Evolutionary conservation across 2,113 vertebrate species (phyloP), one percentile per base, ranked within the genome.

Genomic region (Zootoca vivipara): DNA sequence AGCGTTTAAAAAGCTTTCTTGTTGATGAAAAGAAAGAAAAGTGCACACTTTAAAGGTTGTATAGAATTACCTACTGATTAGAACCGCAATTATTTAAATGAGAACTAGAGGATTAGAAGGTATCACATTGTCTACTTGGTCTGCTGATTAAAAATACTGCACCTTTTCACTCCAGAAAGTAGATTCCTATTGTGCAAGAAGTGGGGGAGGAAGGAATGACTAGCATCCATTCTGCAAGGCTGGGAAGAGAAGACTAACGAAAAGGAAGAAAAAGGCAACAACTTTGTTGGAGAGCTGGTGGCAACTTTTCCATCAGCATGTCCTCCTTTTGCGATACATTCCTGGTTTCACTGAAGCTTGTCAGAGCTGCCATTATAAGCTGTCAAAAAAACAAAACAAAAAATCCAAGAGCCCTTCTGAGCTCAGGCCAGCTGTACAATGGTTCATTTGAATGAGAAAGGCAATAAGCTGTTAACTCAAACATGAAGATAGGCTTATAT

Each of bases 41-140:
- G 79, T 82, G 70, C 70, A 75, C 15, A 74, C 72, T 83, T 88
- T 64, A n/a, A 75, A 88, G 42, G 35, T 35, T 67, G 42, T 83
- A 83, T 83, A 83, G 73, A 88, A 83, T 88, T 88, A 78, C 81
- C 87, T 69, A 28, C 38, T 88, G 87, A 88, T 83, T 77, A 83
- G 64, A 77, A 78, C 40, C 70, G 70, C 40, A 69, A 88, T 83
- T 88, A 83, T 87, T 87, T 72, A 87, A 65, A 83, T 88, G 65
- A 88, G 87, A 88, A 83, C 30, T 28, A 67, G 81, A 83, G 58
- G 40, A 38, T 83, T 83, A 78, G 62, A 88, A 88, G 62, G 72
- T 56, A 77, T 83, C 72, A 83, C 33, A 28, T 35, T 52, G 81
- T 75, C 79, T 75, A 16, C 72, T 88, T 88, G 75, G 86, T 46